Evolutionary conservation across 2,888 invertebrate species (phyloP), one percentile per base, ranked within the genome.

Genomic region (Harpagoxenus sublaevis): DNA sequence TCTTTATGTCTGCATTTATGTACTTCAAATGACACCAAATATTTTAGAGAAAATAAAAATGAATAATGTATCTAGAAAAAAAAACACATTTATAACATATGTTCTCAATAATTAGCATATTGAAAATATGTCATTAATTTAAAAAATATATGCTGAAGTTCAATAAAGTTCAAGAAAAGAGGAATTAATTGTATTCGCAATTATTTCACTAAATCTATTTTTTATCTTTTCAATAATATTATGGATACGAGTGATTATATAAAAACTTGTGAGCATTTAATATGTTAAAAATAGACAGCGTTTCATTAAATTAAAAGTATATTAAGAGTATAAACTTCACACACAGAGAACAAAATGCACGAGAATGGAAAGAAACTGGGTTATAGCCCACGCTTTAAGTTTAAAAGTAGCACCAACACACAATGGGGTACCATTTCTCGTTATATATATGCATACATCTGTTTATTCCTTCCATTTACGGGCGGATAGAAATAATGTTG

Each of bases 331-430:
- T 65, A 66, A 79, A 28, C 48, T 48, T 42, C 35, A 71, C 57
- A 31, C 28, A 45, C 0, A 48, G 15, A 31, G 4, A 55, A 12
- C 15, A 23, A 45, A 23, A 71, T 60, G 18, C 70, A 48, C 10
- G 35, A 71, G 39, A 73, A 18, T 35, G 12, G 18, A 62, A 73
- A 73, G 57, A 73, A 81, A 81, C 73, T 73, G 60, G 51, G 73
- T 81, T 81, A 81, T 35, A 68, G 10, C 45, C 31, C n/a, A 45
- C n/a, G 23, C 23, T 60, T 18, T 60, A 81, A 60, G 60, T 71
- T 81, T 81, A 71, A 57, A 73, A 12, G 35, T 60, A 60, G 68
- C 35, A 57, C 45, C 6, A 31, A 35, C 57, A 71, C 23, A 68
- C 73, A 62, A 62, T 70, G 39, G 53, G 0, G 28, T 23, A 15